Conservation (phyloP, 2,113 vertebrate genomes). For the Dasypus novemcinctus region DNA sequence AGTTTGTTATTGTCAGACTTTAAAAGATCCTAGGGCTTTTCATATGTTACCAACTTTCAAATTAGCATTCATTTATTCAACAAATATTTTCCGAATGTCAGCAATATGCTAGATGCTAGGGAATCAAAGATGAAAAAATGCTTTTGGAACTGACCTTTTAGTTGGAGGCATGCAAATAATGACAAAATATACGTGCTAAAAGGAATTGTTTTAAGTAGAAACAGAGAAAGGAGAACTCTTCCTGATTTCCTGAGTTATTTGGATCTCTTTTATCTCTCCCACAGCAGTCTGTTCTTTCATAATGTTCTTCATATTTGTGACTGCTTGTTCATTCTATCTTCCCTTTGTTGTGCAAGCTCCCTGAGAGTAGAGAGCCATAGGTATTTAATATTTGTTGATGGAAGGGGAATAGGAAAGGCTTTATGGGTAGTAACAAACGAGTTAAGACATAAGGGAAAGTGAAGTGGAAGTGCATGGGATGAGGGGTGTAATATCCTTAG, state of each 20-base stretch:
- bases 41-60: neutral
- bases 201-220: neutral
- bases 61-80: constrained; percentile 13
- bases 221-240: neutral
- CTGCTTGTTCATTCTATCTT: neutral
- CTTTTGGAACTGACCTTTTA: neutral
- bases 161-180: neutral
- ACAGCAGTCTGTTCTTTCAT: neutral
- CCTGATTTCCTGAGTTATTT: neutral
- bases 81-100: neutral
- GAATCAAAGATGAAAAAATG: neutral
- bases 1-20: neutral
- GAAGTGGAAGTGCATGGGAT: neutral
- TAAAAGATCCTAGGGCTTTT: neutral
- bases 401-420: neutral
- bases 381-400: no score
- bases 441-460: neutral
- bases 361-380: neutral
- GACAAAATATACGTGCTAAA: neutral
- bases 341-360: neutral
- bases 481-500: neutral
- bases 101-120: neutral
- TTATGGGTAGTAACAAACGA: neutral
- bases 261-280: neutral
- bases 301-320: neutral